These are phyloP conservation scores for Aromia moschata DNA, from an alignment of 2,888 invertebrate genomes.

Conservation along the genomic window DNA sequence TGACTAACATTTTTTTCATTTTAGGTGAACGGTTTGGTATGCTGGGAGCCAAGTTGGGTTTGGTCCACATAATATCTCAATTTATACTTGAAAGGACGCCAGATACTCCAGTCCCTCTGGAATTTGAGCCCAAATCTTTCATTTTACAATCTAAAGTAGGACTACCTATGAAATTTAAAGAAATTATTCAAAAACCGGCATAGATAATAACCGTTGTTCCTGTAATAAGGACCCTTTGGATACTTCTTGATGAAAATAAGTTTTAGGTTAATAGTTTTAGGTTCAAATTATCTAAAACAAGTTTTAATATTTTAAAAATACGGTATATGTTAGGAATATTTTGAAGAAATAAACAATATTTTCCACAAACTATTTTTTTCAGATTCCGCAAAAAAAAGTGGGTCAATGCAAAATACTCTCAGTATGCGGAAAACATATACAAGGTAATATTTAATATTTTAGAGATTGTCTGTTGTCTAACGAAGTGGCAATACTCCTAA, in stretches of 20 bases:
- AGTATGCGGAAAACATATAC: no score
- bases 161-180: constrained; percentile 39
- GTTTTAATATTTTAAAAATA: background rate
- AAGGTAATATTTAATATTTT: no score
- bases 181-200: background rate
- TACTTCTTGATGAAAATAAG: no score
- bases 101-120: constrained; percentile 42
- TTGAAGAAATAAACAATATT: background rate
- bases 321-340: background rate
- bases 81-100: constrained; percentile 40
- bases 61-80: constrained; percentile 39
- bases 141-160: constrained; percentile 43
- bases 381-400: no score
- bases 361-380: background rate
- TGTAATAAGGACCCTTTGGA: no score
- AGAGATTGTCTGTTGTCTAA: no score
- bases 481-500: no score
- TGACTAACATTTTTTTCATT: no score
- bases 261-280: background rate
- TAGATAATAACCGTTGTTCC: no score
- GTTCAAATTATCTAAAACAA: background rate
- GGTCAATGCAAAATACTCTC: no score
- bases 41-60: constrained; percentile 39
- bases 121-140: constrained; percentile 42
- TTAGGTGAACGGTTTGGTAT: constrained; percentile 46